phyloP scores from a whole-genome alignment of 2,113 vertebrate species.

The Panthera tigris region DNA sequence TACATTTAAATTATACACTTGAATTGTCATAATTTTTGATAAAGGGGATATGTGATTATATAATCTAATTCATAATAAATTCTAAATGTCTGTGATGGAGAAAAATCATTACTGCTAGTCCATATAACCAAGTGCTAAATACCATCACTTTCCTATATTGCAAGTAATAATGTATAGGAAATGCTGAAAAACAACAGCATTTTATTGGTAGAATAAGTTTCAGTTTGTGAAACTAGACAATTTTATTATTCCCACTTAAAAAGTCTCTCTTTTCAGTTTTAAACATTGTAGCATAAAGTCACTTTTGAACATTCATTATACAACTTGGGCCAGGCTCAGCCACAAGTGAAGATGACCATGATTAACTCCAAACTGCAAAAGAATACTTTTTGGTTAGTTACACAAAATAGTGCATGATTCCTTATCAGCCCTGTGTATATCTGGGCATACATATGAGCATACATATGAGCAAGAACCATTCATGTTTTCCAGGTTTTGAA shows the following conservation, averaged over 20 bases:
- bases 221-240: not conserved
- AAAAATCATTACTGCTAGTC: slow-evolving; percentile 3
- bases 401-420: not conserved
- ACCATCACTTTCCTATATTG: not conserved
- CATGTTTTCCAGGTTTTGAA: not conserved
- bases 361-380: not conserved
- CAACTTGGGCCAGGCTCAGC: not conserved
- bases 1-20: not conserved
- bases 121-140: not conserved
- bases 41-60: not conserved
- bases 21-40: slow-evolving; percentile 21
- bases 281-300: not conserved
- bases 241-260: slow-evolving; percentile 2
- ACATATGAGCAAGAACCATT: not conserved
- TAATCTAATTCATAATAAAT: slow-evolving; percentile 33
- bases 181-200: not conserved
- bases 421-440: not conserved
- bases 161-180: not conserved
- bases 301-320: not conserved
- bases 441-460: not conserved
- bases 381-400: not conserved
- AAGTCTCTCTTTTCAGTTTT: not conserved
- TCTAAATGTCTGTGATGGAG: slow-evolving; percentile 1
- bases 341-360: not conserved
- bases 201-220: not conserved